Base-by-base conservation (phyloP, 2,113 vertebrate genomes). In the Channa maculata region DNA sequence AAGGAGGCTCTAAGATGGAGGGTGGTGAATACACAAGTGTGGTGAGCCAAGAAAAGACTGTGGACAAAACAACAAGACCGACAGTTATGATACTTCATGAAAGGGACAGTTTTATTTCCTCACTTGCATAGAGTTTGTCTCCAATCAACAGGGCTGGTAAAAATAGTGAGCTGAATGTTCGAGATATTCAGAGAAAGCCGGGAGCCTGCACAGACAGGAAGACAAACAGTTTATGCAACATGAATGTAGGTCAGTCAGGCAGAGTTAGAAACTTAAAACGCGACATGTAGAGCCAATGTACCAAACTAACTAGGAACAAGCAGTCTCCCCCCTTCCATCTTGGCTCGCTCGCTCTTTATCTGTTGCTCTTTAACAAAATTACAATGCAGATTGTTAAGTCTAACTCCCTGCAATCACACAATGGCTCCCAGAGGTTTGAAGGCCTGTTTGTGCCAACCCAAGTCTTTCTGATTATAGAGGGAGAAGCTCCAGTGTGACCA, bases 171-270 rank as follows among this genome's bases (percentile, higher is more conserved):
- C 59, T n/a, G 36, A 39, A 15, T 7, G 64, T 49, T 43, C 34
- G 63, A 14, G 5, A 43, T 13, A 36, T 24, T 48, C n/a, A 45
- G 13, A 13, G 45, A 24, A 52, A 4, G n/a, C 8, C 3, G 36
- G 34, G 37, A 5, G 44, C 61, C 66, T 13, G 52, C 50, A 53
- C 61, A 8, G 45, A 59, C 51, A 60, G 46, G 50, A 71, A 57
- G 34, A 51, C 41, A 49, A 46, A 33, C 15, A 37, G 59, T 66
- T 80, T 71, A 82, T 77, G 72, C 38, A 82, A 79, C 24, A 24
- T 24, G 24, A 74, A 88, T 84, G 75, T 84, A 77, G 78, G 78
- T 79, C 83, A 83, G 38, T 38, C 41, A 48, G 38, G 24, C 24
- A 24, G 24, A 24, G 24, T 24, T 24, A 24, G 41, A 75, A 41